phyloP scores from a whole-genome alignment of 1,140 invertebrate genomes.

The Colletes gigas region DNA sequence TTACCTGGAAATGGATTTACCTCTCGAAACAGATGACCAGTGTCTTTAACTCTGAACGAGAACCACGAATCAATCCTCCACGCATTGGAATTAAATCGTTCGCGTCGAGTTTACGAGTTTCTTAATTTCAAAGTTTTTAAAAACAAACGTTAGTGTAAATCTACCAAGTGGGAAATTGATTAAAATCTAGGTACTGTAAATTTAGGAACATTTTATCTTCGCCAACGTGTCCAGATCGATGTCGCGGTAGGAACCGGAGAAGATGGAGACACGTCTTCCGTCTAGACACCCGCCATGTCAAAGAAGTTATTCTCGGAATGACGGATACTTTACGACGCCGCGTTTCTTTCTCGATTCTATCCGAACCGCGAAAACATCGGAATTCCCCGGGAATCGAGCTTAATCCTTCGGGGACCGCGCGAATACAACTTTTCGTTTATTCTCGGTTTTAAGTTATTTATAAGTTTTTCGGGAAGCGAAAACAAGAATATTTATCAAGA shows the following conservation, averaged over 20 bases:
- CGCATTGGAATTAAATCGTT: too few species aligned
- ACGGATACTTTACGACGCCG: slow-evolving; percentile 9
- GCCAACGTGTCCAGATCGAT: neutral
- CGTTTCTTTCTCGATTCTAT: neutral
- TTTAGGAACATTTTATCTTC: neutral
- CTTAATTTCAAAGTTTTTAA: too few species aligned
- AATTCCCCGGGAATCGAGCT: neutral
- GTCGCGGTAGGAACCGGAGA: neutral
- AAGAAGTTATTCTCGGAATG: slow-evolving; percentile 23
- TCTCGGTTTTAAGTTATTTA: neutral
- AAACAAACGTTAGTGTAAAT: too few species aligned
- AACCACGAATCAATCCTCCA: too few species aligned
- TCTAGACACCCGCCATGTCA: neutral
- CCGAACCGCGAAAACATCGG: neutral
- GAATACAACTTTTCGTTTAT: neutral
- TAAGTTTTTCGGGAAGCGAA: neutral
- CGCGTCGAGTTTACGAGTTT: too few species aligned
- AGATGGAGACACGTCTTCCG: neutral
- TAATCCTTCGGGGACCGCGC: neutral
- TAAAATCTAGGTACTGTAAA: neutral
- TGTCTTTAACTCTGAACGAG: neutral
- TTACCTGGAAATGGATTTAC: too few species aligned
- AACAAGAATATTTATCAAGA: neutral
- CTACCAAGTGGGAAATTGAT: neutral
- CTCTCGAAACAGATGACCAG: neutral